Conservation (phyloP, 2,888 invertebrate genomes). For the Brassicogethes aeneus region DNA sequence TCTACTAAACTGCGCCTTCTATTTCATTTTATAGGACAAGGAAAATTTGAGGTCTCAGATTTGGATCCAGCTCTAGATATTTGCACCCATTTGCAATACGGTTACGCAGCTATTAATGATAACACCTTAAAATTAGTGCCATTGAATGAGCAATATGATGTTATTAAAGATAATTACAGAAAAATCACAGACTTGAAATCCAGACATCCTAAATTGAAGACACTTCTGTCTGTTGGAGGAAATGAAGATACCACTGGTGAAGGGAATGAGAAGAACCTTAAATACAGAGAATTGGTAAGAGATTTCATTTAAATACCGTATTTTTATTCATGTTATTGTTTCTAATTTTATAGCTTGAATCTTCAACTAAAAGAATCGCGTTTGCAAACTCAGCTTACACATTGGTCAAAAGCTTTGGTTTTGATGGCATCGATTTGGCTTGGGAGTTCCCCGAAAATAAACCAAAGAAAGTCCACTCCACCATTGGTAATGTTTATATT, state of each 20-base stretch:
- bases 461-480: slow-evolving; percentile 58
- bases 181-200: slow-evolving; percentile 61
- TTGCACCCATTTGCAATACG: slow-evolving; percentile 73
- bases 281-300: slow-evolving; percentile 62
- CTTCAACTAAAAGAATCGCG: slow-evolving; percentile 60
- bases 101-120: slow-evolving; percentile 70
- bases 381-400: slow-evolving; percentile 71
- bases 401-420: slow-evolving; percentile 70
- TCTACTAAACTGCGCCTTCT: no score
- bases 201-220: slow-evolving; percentile 60
- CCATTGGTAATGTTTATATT: slow-evolving; percentile 16
- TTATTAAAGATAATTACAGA: slow-evolving; percentile 66
- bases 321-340: slow-evolving; percentile 1
- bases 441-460: slow-evolving; percentile 79
- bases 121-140: slow-evolving; percentile 62
- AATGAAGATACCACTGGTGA: slow-evolving; percentile 56
- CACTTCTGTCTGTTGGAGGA: slow-evolving; percentile 70
- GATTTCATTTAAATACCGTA: not conserved
- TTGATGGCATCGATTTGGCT: slow-evolving; percentile 80
- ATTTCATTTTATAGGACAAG: no score
- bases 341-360: slow-evolving; percentile 50
- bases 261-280: slow-evolving; percentile 45
- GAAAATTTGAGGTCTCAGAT: slow-evolving; percentile 62
- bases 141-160: slow-evolving; percentile 62
- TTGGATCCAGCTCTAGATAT: slow-evolving; percentile 66